A percentile compares a stretch with the other conserved stretches of the same genome.
These are phyloP conservation scores for Montipora cactus DNA, from an alignment of 64 coral and sea anemone species.

Conservation along the genomic window DNA sequence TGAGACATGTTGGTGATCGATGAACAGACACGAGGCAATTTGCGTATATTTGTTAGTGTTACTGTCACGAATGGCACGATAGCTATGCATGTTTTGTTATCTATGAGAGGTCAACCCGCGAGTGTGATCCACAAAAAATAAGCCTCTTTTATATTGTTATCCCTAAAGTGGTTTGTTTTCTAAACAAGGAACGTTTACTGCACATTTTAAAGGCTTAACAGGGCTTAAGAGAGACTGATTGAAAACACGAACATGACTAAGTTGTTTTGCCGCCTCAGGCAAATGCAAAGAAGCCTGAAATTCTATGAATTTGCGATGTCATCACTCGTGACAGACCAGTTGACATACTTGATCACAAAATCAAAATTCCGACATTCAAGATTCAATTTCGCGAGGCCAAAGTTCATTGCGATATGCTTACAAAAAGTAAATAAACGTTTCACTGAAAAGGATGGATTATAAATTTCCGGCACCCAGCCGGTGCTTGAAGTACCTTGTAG, in stretches of 20 bases:
- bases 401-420: background rate
- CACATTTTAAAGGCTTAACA: background rate
- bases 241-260: background rate
- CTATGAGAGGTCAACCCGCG: background rate
- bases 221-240: background rate
- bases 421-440: background rate
- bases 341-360: background rate
- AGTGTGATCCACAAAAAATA: background rate
- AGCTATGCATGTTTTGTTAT: background rate
- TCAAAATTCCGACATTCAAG: background rate
- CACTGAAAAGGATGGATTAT: background rate
- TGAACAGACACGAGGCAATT: background rate
- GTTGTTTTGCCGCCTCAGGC: background rate
- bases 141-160: background rate
- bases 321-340: background rate
- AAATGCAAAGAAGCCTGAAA: background rate
- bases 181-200: background rate
- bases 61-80: background rate
- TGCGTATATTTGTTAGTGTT: background rate
- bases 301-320: background rate
- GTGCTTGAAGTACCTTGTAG: background rate
- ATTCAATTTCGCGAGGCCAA: background rate
- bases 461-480: background rate
- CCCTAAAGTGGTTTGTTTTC: background rate
- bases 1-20: background rate